A percentile compares a stretch with the other conserved stretches of the same genome.
These are phyloP conservation scores for Callipepla squamata DNA, from an alignment of 2,113 vertebrate genomes.

Conservation along the genomic window DNA sequence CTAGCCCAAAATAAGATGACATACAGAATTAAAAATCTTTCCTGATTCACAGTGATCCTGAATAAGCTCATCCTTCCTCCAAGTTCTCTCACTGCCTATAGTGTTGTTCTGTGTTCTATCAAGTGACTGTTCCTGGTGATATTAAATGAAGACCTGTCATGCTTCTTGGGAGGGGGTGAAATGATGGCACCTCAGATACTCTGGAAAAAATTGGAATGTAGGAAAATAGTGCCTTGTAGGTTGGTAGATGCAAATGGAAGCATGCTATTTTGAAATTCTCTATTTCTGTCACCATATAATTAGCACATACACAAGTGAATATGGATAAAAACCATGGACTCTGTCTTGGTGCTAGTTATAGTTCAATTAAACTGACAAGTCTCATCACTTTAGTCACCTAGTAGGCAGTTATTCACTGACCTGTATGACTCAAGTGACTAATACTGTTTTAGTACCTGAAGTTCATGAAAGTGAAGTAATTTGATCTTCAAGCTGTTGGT, in stretches of 20 bases:
- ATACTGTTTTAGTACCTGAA: not conserved
- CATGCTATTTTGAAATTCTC: not conserved
- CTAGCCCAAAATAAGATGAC: not conserved
- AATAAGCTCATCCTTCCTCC: rapidly evolving
- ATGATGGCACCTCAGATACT: not conserved
- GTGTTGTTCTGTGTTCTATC: not conserved
- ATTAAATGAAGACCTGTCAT: not conserved
- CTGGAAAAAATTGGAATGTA: not conserved
- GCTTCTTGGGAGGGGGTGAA: not conserved
- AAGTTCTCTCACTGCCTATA: not conserved
- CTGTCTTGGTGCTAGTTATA: not conserved
- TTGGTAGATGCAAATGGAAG: not conserved
- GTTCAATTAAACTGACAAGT: not conserved
- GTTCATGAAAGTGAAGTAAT: not conserved
- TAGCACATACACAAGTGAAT: not conserved
- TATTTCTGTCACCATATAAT: not conserved
- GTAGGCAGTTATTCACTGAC: not conserved
- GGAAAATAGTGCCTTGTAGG: not conserved
- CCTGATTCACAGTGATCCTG: not conserved
- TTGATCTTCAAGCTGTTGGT: not conserved
- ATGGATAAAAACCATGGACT: not conserved
- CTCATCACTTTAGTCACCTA: not conserved
- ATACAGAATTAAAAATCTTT: not conserved
- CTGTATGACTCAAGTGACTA: not conserved
- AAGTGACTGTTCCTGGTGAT: not conserved